Evolutionary conservation across 2,888 invertebrate species (phyloP).

Genomic region (Harmothoe impar): DNA sequence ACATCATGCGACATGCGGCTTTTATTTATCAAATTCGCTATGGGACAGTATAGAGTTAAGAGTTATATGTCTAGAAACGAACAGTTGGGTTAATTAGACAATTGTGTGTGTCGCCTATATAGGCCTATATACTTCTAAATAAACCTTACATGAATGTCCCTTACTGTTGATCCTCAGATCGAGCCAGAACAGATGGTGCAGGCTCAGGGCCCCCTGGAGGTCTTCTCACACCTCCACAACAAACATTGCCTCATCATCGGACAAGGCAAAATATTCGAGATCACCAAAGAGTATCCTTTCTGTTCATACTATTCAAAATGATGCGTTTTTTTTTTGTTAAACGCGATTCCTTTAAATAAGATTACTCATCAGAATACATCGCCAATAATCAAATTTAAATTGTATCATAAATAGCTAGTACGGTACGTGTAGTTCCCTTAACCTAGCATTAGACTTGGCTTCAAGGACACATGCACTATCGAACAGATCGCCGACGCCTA

Average conservation of each 20-base stretch:
- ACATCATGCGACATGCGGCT: no score
- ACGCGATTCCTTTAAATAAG: not conserved
- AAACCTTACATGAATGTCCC: no score
- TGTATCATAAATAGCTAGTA: no score
- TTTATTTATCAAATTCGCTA: no score
- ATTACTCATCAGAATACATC: not conserved
- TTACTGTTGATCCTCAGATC: constrained; percentile 73
- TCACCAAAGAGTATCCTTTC: constrained; percentile 83
- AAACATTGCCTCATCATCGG: constrained; percentile 82
- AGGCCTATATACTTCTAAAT: no score
- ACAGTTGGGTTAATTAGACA: no score
- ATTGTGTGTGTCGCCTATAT: no score
- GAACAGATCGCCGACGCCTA: constrained; percentile 82
- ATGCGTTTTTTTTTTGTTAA: not conserved
- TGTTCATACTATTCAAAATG: not conserved
- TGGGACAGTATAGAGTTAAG: no score
- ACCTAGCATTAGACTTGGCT: constrained; percentile 78
- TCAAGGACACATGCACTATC: constrained; percentile 80
- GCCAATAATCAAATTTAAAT: not conserved
- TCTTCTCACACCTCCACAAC: constrained; percentile 79
- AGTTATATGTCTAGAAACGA: no score
- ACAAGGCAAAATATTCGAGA: constrained; percentile 80
- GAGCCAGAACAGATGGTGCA: constrained; percentile 81
- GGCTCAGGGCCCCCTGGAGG: constrained; percentile 81
- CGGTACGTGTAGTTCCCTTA: not conserved